These are phyloP conservation scores for Odontophorus gujanensis DNA, from an alignment of 2,113 vertebrate species.

Conservation along the genomic window DNA sequence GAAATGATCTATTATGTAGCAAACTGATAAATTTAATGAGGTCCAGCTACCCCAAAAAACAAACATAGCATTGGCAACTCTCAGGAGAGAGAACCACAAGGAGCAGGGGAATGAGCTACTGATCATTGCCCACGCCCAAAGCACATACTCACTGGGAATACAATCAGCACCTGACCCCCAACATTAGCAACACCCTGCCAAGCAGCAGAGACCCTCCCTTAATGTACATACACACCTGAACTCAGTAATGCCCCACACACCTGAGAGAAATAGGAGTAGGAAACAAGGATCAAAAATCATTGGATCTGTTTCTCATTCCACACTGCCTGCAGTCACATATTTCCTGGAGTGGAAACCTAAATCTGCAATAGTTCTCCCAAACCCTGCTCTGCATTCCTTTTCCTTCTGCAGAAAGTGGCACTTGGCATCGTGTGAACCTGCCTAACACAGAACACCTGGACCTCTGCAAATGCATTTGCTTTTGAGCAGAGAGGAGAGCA, in stretches of 20 bases:
- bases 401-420: neutral
- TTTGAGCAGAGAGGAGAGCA: neutral
- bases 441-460: fast-evolving
- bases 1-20: neutral
- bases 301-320: neutral
- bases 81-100: neutral
- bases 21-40: neutral
- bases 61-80: neutral
- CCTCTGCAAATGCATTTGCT: neutral
- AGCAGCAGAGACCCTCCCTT: neutral
- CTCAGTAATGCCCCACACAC: neutral
- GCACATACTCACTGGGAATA: neutral
- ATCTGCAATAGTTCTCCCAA: neutral
- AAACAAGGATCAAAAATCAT: neutral
- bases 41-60: neutral
- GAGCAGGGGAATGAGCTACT: fast-evolving
- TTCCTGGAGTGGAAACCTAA: neutral
- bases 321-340: neutral
- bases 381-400: neutral
- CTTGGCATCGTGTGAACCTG: fast-evolving
- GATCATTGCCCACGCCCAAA: neutral
- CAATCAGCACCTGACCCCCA: neutral
- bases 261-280: neutral
- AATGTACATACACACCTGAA: neutral
- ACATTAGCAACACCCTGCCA: too few relatives aligned